Conservation (phyloP, 2,888 invertebrate species). For the Cheilosia pagana region DNA sequence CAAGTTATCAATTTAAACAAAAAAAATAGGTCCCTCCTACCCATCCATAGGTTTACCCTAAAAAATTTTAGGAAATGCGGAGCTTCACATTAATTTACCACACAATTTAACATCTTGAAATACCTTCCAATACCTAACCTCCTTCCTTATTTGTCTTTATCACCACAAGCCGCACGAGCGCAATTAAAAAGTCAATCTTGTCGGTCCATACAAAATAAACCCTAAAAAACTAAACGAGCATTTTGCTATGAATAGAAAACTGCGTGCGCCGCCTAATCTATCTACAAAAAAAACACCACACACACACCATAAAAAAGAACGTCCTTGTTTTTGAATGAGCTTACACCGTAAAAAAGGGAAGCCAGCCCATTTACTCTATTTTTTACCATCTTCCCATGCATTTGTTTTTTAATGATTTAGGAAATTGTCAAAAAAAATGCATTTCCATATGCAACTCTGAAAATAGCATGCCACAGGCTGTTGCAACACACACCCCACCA, state of each 20-base stretch:
- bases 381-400: slow-evolving; percentile 14
- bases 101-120: too few relatives aligned
- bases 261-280: slow-evolving; percentile 56
- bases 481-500: slow-evolving; percentile 17
- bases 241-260: slow-evolving; percentile 35
- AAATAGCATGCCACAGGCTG: slow-evolving; percentile 55
- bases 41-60: too few relatives aligned
- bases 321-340: slow-evolving; percentile 50
- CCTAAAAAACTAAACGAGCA: slow-evolving; percentile 16
- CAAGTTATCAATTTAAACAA: too few relatives aligned
- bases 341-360: slow-evolving; percentile 49
- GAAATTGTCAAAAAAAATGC: slow-evolving; percentile 24
- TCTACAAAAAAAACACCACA: slow-evolving; percentile 2
- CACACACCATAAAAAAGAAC: slow-evolving; percentile 12
- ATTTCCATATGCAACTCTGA: slow-evolving; percentile 63
- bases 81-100: neutral
- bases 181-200: slow-evolving; percentile 49
- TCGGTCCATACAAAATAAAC: slow-evolving; percentile 38
- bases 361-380: slow-evolving; percentile 25
- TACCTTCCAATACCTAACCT: neutral
- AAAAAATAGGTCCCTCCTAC: too few relatives aligned
- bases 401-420: slow-evolving; percentile 43
- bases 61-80: too few relatives aligned
- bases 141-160: slow-evolving; percentile 15
- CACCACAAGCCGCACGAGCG: slow-evolving; percentile 29